These are phyloP conservation scores for Cheirogaleus medius DNA, from an alignment of 2,113 vertebrate genomes.

Conservation along the genomic window DNA sequence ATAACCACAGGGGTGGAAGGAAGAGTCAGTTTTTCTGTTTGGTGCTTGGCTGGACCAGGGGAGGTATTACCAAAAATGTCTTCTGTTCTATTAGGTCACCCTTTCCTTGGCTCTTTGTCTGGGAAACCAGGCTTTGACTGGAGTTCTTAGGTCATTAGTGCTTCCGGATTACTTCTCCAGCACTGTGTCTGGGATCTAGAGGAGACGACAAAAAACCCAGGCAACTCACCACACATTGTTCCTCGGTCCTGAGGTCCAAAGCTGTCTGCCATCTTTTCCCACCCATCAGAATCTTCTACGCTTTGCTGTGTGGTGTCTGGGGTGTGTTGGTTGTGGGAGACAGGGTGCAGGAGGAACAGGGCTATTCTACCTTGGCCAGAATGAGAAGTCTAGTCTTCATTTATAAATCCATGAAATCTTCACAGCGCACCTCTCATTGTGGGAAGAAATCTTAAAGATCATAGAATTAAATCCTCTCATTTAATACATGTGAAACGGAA, in stretches of 20 bases:
- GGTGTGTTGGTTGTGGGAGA: not conserved
- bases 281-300: not conserved
- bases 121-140: not conserved
- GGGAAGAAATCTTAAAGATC: not conserved
- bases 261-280: not conserved
- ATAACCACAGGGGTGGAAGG: not conserved
- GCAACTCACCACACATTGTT: rapidly evolving
- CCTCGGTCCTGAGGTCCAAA: not conserved
- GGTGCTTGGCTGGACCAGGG: not conserved
- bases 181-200: rapidly evolving
- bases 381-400: not conserved
- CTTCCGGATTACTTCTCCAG: not conserved
- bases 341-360: not conserved
- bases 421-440: not conserved
- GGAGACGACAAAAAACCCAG: not conserved
- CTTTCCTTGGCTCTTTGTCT: not conserved
- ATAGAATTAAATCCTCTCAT: not conserved
- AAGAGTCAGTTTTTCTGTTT: not conserved
- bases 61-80: not conserved
- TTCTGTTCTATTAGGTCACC: not conserved
- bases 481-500: not conserved
- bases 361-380: not conserved
- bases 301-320: not conserved
- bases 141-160: too few species aligned
- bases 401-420: not conserved